Conservation (phyloP, 2,113 vertebrate species). For the Callorhinus ursinus region DNA sequence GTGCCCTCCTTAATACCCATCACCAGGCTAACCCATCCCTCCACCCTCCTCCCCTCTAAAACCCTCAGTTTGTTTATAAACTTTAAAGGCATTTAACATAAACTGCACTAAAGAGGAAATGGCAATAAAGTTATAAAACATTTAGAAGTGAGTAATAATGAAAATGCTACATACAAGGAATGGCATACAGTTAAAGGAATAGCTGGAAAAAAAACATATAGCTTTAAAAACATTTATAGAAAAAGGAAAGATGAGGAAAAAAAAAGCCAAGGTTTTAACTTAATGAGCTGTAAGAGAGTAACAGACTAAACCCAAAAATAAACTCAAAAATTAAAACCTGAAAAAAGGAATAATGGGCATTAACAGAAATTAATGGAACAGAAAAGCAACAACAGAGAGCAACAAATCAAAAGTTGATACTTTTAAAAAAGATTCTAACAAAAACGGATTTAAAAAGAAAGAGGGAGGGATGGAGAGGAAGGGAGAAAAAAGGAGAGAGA, state of each 20-base stretch:
- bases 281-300: not conserved
- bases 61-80: not conserved
- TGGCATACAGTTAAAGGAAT: not conserved
- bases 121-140: constrained; percentile 8
- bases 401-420: constrained; percentile 4
- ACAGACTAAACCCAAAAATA: constrained; percentile 15
- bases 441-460: not conserved
- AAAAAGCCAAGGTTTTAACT: not conserved
- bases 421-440: not conserved
- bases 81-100: not conserved
- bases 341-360: not conserved
- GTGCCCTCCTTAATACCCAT: no score
- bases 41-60: no score
- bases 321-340: not conserved
- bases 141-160: constrained; percentile 12
- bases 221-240: not conserved
- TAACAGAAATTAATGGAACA: constrained; percentile 41
- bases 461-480: not conserved
- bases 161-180: not conserved
- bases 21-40: no score
- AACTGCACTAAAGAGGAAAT: not conserved
- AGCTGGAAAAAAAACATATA: not conserved
- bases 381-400: not conserved
- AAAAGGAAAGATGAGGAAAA: not conserved
- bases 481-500: not conserved